phyloP scores from a whole-genome alignment of 2,888 invertebrate species.

The Hirtodrosophila histrioides region DNA sequence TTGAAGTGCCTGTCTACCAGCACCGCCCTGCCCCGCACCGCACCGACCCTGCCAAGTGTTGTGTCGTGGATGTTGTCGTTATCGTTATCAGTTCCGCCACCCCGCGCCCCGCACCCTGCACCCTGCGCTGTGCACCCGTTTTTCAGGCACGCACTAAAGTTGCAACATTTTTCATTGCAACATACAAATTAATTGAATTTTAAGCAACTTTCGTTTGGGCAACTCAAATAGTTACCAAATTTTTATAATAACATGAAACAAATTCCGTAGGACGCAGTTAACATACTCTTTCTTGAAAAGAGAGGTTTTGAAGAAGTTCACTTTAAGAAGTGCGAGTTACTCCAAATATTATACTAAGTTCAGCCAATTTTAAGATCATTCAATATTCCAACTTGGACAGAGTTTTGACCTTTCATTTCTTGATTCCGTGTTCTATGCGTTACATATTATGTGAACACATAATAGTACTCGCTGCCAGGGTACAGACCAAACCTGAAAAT shows the following conservation, averaged over 20 bases:
- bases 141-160: slow-evolving; percentile 66
- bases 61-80: slow-evolving; percentile 19
- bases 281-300: slow-evolving; percentile 14
- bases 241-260: slow-evolving; percentile 51
- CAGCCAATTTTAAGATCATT: no score
- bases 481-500: slow-evolving; percentile 11
- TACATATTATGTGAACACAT: background rate
- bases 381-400: no score
- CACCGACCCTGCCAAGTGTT: slow-evolving; percentile 9
- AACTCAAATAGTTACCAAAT: slow-evolving; percentile 61
- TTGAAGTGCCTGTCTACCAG: slow-evolving; percentile 31
- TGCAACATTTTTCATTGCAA: slow-evolving; percentile 68
- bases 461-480: background rate
- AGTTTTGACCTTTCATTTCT: no score
- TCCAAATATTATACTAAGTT: no score
- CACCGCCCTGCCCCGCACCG: slow-evolving; percentile 7
- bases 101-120: slow-evolving; percentile 10
- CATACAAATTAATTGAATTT: slow-evolving; percentile 77
- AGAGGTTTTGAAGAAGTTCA: no score
- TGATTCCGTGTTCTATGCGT: background rate
- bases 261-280: background rate
- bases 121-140: slow-evolving; percentile 8
- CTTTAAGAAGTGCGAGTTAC: no score
- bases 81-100: slow-evolving; percentile 14
- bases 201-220: slow-evolving; percentile 63